Percentiles rank a stretch among this genome's conserved stretches.
Conservation (phyloP, 1,140 invertebrate species). For the Anagrus nilaparvatae region DNA sequence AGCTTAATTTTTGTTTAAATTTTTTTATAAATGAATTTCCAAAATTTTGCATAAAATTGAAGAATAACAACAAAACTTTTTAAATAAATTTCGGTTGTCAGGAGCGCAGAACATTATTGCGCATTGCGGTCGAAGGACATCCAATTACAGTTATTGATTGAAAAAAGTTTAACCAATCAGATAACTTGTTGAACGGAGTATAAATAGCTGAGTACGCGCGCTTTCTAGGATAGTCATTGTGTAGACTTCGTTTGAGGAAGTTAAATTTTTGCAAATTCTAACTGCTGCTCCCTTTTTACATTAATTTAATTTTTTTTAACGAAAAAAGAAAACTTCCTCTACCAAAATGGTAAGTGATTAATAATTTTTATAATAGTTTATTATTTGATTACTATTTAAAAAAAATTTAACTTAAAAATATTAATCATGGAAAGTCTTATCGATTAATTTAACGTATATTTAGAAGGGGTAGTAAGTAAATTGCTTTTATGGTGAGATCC, state of each 20-base stretch:
- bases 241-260: conserved; percentile 16
- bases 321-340: not conserved
- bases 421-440: not conserved
- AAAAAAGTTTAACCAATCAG: conserved; percentile 3
- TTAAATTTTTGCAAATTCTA: conserved; percentile 16
- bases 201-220: conserved; percentile 1
- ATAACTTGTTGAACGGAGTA: not conserved
- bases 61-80: not conserved
- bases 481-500: not conserved
- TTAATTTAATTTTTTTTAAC: not conserved
- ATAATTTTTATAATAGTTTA: not conserved
- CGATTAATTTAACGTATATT: not conserved
- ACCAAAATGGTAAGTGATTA: conserved; percentile 15
- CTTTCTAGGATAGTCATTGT: conserved; percentile 6
- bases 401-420: not conserved
- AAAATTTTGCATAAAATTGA: not conserved
- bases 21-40: not conserved
- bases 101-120: conserved; percentile 1
- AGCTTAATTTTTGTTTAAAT: not conserved
- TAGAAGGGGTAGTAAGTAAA: not conserved
- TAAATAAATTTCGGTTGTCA: conserved; percentile 1
- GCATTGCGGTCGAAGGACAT: conserved; percentile 6
- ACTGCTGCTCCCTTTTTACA: conserved; percentile 4
- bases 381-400: not conserved
- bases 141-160: not conserved